A percentile compares a stretch with the other conserved stretches of the same genome.
Evolutionary conservation across 2,888 invertebrate species (phyloP).

Genomic region (Seladonia tumulorum): DNA sequence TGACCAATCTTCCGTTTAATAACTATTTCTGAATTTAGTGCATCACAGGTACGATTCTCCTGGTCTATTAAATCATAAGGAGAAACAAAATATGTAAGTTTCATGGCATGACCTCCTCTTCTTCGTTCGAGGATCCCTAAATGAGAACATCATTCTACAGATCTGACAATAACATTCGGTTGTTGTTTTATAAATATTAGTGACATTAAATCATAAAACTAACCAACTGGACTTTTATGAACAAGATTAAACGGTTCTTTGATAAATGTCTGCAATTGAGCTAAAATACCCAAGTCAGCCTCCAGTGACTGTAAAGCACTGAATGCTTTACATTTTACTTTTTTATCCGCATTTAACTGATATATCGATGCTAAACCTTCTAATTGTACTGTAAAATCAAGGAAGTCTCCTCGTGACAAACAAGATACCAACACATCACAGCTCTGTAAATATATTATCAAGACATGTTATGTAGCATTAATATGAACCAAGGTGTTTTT

Average conservation of each 20-base stretch:
- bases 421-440: conserved; percentile 95
- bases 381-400: conserved; percentile 96
- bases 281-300: conserved; percentile 93
- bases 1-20: conserved; percentile 90
- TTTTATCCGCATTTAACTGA: conserved; percentile 97
- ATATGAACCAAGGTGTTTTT: not conserved
- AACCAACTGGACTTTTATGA: conserved; percentile 95
- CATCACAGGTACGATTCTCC: conserved; percentile 89
- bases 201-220: conserved; percentile 54
- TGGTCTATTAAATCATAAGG: conserved; percentile 95
- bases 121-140: conserved; percentile 85
- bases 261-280: conserved; percentile 91
- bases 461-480: conserved; percentile 35
- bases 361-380: conserved; percentile 96
- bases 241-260: conserved; percentile 91
- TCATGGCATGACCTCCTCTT: conserved; percentile 92
- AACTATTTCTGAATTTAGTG: conserved; percentile 91
- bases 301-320: conserved; percentile 96
- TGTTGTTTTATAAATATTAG: not conserved
- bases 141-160: conserved; percentile 53
- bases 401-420: conserved; percentile 93
- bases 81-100: conserved; percentile 96
- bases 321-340: conserved; percentile 96
- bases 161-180: not conserved
- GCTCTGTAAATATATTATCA: conserved; percentile 88